Evolutionary conservation across 2,888 invertebrate genomes (phyloP), one percentile per base, ranked within the genome.

Genomic region (Melanostoma scalare): DNA sequence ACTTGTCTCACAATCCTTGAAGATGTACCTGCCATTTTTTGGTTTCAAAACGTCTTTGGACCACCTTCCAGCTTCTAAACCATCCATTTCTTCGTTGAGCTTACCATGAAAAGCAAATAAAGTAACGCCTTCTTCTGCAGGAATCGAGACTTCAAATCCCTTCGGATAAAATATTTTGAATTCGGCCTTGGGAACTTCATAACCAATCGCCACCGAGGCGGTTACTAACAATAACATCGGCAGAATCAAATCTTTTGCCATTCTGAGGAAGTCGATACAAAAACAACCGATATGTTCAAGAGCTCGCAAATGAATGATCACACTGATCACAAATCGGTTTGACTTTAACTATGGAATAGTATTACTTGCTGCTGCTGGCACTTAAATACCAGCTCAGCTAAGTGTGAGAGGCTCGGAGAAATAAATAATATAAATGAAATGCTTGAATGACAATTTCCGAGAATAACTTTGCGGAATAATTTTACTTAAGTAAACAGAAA

Each of bases 71-170:
- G 93, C 94, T 89, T 95, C 96, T 30, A 95, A 88, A 0, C 94
- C 94, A 8, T 94, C 92, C 92, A 96, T 94, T 88, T 95, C 94
- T 84, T 94, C 93, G 88, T 96, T 96, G 0, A 96, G 90, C 85
- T 95, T 95, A 3, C 94, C 95, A 88, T 96, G 96, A 88, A 95
- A 95, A 0, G 96, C 95, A 86, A 96, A 95, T 31, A 96, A 90
- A 40, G 93, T 92, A 65, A 95, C 94, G n/a, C 95, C 95, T 84
- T 93, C 92, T 86, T 94, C 94, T 48, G 90, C 88, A 86, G 93
- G 92, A 86, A 93, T 92, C 35, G 92, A 93, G 1, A 92, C 92
- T 81, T 92, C 89, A 77, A 93, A 91, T 76, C 93, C 93, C 86
- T 90, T 91, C 1, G 93, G 92, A 84, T 90, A 89, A 67, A 92